Conservation (phyloP, 2,888 invertebrate species). For the Proisotoma minuta region DNA sequence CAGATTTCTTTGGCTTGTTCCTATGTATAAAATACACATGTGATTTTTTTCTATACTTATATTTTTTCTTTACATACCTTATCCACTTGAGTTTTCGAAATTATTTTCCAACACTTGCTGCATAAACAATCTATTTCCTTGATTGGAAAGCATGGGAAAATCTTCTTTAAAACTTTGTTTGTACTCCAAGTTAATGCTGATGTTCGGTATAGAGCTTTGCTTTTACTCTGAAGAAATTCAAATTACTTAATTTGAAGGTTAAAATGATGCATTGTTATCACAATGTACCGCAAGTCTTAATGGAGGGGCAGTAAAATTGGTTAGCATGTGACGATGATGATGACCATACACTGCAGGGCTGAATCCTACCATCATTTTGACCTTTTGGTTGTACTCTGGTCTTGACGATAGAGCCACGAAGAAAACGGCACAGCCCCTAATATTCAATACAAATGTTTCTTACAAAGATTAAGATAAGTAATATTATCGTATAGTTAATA, state of each 20-base stretch:
- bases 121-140: too few relatives aligned
- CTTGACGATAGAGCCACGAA: neutral
- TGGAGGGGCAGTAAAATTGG: neutral
- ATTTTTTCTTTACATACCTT: too few relatives aligned
- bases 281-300: neutral
- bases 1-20: too few relatives aligned
- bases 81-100: too few relatives aligned
- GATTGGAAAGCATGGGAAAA: too few relatives aligned
- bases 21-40: too few relatives aligned
- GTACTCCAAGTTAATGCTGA: too few relatives aligned
- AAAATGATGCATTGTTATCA: too few relatives aligned
- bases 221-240: neutral
- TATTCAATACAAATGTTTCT: neutral
- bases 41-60: too few relatives aligned
- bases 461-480: neutral
- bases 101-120: too few relatives aligned
- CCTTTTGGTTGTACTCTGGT: neutral
- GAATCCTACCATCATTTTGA: neutral
- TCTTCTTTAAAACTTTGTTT: too few relatives aligned
- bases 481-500: neutral
- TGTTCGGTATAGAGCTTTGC: neutral
- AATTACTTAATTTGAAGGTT: too few relatives aligned
- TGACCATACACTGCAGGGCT: neutral
- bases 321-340: neutral
- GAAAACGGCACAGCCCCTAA: neutral